phyloP scores from a whole-genome alignment of 1,140 invertebrate genomes.

The Trissolcus basalis region DNA sequence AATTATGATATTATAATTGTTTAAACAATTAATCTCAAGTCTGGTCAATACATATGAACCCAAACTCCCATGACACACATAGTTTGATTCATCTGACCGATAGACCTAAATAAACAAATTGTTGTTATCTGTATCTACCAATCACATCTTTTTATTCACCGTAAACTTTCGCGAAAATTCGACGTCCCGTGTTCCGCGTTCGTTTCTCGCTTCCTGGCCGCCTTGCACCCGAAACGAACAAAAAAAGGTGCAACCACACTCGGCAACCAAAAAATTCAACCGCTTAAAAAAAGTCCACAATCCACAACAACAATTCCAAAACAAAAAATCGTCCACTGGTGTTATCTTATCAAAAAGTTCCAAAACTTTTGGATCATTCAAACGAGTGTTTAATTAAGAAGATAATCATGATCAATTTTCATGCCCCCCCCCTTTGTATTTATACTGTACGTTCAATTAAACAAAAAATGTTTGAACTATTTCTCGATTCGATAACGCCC shows the following conservation, averaged over 20 bases:
- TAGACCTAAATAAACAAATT: constrained; percentile 57
- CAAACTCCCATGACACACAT: constrained; percentile 52
- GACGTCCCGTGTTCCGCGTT: too few species aligned
- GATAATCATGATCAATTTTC: constrained; percentile 19
- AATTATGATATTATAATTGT: too few species aligned
- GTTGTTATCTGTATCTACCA: constrained; percentile 39
- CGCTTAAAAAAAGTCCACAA: too few species aligned
- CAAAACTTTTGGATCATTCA: constrained; percentile 8
- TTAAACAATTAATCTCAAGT: constrained; percentile 11
- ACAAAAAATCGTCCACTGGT: constrained; percentile 12
- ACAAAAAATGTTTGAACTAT: constrained; percentile 3
- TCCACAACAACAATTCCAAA: not conserved
- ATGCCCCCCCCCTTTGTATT: constrained; percentile 10
- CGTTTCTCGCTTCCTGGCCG: too few species aligned
- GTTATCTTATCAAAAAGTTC: constrained; percentile 23
- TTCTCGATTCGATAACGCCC: constrained; percentile 8
- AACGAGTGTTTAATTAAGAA: constrained; percentile 35
- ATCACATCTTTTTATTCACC: not conserved
- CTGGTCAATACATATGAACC: constrained; percentile 53
- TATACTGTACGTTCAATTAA: constrained; percentile 1
- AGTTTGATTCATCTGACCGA: constrained; percentile 52
- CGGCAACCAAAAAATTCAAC: not conserved
- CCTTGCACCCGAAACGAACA: too few species aligned
- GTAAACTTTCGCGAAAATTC: not conserved
- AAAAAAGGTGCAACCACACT: not conserved